Conservation (phyloP, 1,140 invertebrate species). For the Aphelenchoides fujianensis region DNA sequence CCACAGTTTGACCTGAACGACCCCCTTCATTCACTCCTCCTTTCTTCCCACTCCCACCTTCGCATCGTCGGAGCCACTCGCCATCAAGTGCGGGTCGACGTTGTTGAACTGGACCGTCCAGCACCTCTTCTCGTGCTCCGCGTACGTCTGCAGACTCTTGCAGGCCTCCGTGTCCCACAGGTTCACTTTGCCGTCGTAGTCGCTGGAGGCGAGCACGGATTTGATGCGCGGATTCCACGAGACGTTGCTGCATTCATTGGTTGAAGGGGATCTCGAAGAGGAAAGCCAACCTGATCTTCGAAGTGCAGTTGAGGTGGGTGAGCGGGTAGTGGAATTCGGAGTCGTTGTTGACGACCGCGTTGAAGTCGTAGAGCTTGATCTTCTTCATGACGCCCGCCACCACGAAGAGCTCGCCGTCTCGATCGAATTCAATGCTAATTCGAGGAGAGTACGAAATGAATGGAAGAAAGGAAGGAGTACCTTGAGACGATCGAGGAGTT, state of each 20-base stretch:
- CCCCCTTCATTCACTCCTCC: not conserved
- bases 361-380: constrained; percentile 89
- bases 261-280: too few relatives aligned
- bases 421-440: constrained; percentile 82
- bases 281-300: constrained; percentile 82
- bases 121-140: constrained; percentile 91
- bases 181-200: constrained; percentile 88
- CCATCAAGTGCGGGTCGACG: constrained; percentile 82
- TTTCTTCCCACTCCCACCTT: constrained; percentile 64
- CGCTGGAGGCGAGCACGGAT: constrained; percentile 80
- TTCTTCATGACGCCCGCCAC: constrained; percentile 92
- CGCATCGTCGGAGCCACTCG: constrained; percentile 89
- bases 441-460: constrained; percentile 1
- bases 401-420: constrained; percentile 91
- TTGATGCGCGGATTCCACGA: constrained; percentile 92
- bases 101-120: constrained; percentile 96
- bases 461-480: constrained; percentile 47
- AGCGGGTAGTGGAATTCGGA: constrained; percentile 87
- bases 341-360: constrained; percentile 76
- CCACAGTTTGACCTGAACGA: constrained; percentile 79
- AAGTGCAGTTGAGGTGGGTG: constrained; percentile 85
- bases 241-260: constrained; percentile 80
- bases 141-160: constrained; percentile 70
- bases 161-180: constrained; percentile 85
- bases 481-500: constrained; percentile 86